Base-by-base conservation (phyloP, 2,797 vertebrate genomes). In the Clamator glandarius region DNA sequence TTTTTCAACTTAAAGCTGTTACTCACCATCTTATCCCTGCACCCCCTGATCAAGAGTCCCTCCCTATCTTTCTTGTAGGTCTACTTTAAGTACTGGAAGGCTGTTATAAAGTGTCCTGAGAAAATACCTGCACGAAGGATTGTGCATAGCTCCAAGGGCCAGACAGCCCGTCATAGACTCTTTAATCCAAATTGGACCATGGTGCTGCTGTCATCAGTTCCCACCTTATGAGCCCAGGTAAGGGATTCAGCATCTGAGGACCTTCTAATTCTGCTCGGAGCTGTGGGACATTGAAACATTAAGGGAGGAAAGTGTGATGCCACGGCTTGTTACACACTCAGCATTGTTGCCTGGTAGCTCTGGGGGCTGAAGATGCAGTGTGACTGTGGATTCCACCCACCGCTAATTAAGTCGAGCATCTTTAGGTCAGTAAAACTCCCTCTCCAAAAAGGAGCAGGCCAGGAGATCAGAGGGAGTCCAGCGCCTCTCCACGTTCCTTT, bases 301-400 rank as follows among this genome's bases (percentile, higher is more conserved):
- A 46, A 69, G 14, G 57, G 46, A 87, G 73, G 14, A 48, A 70
- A 79, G 41, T 18, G 52, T 4, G 62, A 64, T 69, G 72, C 42
- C 0, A 9, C n/a, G 57, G 23, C 5, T 0, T 0, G 9, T 89
- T 66, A 66, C 33, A 79, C 2, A 5, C 66, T 81, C 4, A 0
- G 24, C 1, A 1, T 46, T 58, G 51, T 55, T 77, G 44, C 51
- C 82, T 1, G 2, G 29, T 51, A 92, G 74, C 57, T 75, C 25
- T 48, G 51, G 68, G 74, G 42, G 36, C 54, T 48, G 68, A 74
- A 67, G 78, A 84, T 42, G 54, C 11, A 62, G 74, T 4, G 3
- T 39, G 59, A 62, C 39, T 52, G 50, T 0, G 0, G 42, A 70
- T 94, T 87, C 66, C 52, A 64, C 19, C 46, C 44, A 28, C 44